These are phyloP conservation scores for Ischnus inquisitorius DNA, from an alignment of 2,888 invertebrate genomes.

Conservation along the genomic window DNA sequence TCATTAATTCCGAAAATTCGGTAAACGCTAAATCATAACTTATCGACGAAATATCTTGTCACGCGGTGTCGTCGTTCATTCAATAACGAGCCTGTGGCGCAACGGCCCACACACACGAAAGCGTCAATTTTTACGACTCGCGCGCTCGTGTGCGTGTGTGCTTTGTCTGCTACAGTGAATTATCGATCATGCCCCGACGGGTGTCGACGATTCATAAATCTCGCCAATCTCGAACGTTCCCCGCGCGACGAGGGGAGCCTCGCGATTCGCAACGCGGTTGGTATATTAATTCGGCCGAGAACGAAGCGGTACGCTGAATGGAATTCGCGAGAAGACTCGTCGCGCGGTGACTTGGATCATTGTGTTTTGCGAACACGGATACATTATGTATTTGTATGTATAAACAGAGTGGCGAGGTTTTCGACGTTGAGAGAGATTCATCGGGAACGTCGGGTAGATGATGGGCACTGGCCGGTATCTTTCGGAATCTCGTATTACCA, in stretches of 20 bases:
- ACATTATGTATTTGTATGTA: conserved; percentile 3
- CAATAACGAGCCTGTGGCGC: background rate
- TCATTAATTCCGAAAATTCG: conserved; percentile 7
- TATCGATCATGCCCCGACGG: background rate
- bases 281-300: background rate
- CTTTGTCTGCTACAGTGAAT: background rate
- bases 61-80: conserved; percentile 2
- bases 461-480: too few species aligned
- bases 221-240: background rate
- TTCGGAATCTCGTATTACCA: conserved; percentile 8
- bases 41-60: conserved; percentile 25
- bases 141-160: background rate
- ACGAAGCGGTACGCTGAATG: background rate
- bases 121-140: background rate
- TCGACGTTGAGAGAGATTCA: too few species aligned
- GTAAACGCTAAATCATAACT: conserved; percentile 32
- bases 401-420: too few species aligned
- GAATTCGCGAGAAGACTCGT: background rate
- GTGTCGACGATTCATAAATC: background rate
- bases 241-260: background rate
- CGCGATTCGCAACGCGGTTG: background rate
- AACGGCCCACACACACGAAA: too few species aligned
- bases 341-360: background rate
- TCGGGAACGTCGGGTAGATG: too few species aligned
- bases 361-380: background rate